Base-by-base conservation (phyloP, 2,113 vertebrate genomes). In the Chaetodon trifascialis region DNA sequence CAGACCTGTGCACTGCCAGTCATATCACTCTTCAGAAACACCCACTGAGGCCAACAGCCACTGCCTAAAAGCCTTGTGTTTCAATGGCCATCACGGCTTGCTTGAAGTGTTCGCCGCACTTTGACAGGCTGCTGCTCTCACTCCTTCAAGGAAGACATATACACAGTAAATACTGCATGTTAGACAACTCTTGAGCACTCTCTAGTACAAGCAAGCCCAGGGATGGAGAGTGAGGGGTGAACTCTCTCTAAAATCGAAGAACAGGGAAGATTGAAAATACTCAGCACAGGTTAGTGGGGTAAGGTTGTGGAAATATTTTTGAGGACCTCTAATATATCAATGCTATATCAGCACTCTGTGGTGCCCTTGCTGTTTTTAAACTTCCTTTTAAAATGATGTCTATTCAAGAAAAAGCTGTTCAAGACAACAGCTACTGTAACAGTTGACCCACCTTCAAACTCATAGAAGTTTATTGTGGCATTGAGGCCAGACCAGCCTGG, bases 101-200 rank as follows among this genome's bases (percentile, higher is more conserved):
- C 42, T 63, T 9, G 52, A 81, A 80, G 78, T 52, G 73, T 77
- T 83, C 58, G 38, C 68, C 30, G 6, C 68, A 16, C 64, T 55
- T 36, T 90, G 90, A 91, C 80, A 88, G 75, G 84, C 64, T 49
- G 59, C 86, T 67, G 44, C 80, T 79, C 72, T 67, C 19, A 9
- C 73, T 40, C 21, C 70, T 85, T 84, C 69, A 23, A 82, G 49
- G 76, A 64, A 71, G 78, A 86, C 44, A 36, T 73, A 34, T 23
- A n/a, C 59, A 77, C 51, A 21, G 62, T 87, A 80, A 90, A 89
- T 86, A 83, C 49, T 78, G 59, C 56, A 78, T 86, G 88, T 88
- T 73, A 76, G 84, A 68, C 66, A 68, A 85, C 67, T 78, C 60
- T 80, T 1, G 3, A 81, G 70, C 54, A 59, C 42, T 64, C 78